Conservation (phyloP, 1,140 invertebrate species). For the Aethina tumida region DNA sequence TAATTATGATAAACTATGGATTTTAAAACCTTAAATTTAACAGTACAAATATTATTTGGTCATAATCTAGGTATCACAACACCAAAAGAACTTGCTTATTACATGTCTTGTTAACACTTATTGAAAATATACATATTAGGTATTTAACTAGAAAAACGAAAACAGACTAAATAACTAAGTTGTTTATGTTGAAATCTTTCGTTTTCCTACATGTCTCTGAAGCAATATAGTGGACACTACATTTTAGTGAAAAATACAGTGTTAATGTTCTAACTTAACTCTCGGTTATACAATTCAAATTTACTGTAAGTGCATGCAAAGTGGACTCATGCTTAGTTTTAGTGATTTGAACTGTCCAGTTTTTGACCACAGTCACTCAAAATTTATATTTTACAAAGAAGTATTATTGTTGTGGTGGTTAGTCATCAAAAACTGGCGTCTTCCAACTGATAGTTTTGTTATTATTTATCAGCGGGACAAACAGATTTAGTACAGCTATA, state of each 20-base stretch:
- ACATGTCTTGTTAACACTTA: conserved; percentile 8
- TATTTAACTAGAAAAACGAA: conserved; percentile 8
- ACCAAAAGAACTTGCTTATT: conserved; percentile 14
- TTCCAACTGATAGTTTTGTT: conserved; percentile 7
- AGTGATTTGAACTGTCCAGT: conserved; percentile 3
- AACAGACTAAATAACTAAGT: conserved; percentile 8
- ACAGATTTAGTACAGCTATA: conserved; percentile 2
- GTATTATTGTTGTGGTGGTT: background rate
- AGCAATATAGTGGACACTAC: too few species aligned
- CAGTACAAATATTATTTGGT: conserved; percentile 15
- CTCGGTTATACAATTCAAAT: too few species aligned
- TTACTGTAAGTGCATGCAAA: too few species aligned
- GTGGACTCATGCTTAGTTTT: conserved; percentile 13
- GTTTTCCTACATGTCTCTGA: too few species aligned
- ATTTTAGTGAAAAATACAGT: too few species aligned
- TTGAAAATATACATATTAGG: conserved; percentile 6
- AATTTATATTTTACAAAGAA: conserved; percentile 9
- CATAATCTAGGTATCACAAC: conserved; percentile 18
- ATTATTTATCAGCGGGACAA: conserved; percentile 1
- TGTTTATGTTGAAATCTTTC: too few species aligned
- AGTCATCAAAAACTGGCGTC: background rate
- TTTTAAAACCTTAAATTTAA: too few species aligned
- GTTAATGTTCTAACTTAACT: too few species aligned
- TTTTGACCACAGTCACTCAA: conserved; percentile 5
- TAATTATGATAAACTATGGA: too few species aligned